Evolutionary conservation across 2,797 vertebrate species (phyloP).

Genomic region (Pempheris klunzingeri): DNA sequence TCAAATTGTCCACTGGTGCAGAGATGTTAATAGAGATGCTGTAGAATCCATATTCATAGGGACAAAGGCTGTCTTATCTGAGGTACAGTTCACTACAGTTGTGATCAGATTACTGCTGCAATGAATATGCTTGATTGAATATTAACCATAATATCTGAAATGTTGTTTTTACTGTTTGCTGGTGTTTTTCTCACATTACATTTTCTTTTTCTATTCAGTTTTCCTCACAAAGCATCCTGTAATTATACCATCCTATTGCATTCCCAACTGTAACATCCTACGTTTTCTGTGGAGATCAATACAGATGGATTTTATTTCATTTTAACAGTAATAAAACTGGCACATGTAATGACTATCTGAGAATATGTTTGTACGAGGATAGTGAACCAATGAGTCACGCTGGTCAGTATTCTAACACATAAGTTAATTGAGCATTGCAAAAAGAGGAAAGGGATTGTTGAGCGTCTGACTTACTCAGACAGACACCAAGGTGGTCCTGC

Average conservation of each 20-base stretch:
- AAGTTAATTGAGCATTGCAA: conserved; percentile 39
- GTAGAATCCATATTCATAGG: too few relatives aligned
- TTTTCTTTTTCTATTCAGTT: background rate
- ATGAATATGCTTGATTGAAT: background rate
- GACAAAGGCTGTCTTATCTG: too few relatives aligned
- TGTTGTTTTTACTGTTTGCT: background rate
- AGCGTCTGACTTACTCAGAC: conserved; percentile 36
- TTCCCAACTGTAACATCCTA: background rate
- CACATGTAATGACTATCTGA: background rate
- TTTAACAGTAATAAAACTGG: conserved; percentile 29
- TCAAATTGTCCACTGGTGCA: conserved; percentile 41
- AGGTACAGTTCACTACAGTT: background rate
- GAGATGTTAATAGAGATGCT: too few relatives aligned
- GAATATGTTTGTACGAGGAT: conserved; percentile 3
- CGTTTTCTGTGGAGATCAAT: background rate
- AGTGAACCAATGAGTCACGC: conserved; percentile 48
- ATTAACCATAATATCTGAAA: background rate
- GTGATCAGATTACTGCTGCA: background rate
- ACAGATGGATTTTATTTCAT: background rate
- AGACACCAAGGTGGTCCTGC: conserved; percentile 68
- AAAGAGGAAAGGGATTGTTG: conserved; percentile 27
- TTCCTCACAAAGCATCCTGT: background rate
- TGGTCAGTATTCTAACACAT: conserved; percentile 26
- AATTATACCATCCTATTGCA: background rate
- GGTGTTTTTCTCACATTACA: background rate